Conservation (phyloP, 2,888 invertebrate species). For the Onthophagus sagittarius region DNA sequence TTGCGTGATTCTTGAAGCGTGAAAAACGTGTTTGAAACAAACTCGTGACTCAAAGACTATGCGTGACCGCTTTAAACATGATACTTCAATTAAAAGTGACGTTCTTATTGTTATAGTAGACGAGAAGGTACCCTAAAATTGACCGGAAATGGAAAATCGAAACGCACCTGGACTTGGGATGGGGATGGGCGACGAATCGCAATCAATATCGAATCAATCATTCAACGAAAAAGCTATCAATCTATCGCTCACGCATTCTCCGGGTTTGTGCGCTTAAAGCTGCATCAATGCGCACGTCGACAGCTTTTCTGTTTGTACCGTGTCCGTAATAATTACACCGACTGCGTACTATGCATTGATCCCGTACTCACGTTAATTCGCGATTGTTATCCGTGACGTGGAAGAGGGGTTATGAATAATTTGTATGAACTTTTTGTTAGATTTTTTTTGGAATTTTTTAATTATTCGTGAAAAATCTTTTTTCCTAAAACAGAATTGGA, state of each 20-base stretch:
- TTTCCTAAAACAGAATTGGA: no score
- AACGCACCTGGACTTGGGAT: background rate
- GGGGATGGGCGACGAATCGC: background rate
- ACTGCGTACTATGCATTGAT: background rate
- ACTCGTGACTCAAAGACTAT: background rate
- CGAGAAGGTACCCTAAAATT: background rate
- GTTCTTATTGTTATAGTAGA: background rate
- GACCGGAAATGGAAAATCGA: background rate
- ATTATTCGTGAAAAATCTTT: background rate
- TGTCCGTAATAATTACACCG: background rate
- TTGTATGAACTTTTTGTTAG: background rate
- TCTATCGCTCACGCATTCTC: background rate
- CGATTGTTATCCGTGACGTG: background rate
- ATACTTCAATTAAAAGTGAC: conserved; percentile 14
- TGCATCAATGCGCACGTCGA: background rate
- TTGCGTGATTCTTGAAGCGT: background rate
- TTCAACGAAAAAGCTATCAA: background rate
- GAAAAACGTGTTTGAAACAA: background rate
- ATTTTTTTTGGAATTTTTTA: background rate
- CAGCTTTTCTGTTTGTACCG: background rate
- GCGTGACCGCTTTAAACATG: background rate
- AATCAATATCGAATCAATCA: background rate
- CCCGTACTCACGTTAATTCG: background rate
- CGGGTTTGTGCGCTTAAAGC: background rate
- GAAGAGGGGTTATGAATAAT: background rate